Base-by-base conservation (phyloP, 2,797 vertebrate species). In the Cuculus canorus region DNA sequence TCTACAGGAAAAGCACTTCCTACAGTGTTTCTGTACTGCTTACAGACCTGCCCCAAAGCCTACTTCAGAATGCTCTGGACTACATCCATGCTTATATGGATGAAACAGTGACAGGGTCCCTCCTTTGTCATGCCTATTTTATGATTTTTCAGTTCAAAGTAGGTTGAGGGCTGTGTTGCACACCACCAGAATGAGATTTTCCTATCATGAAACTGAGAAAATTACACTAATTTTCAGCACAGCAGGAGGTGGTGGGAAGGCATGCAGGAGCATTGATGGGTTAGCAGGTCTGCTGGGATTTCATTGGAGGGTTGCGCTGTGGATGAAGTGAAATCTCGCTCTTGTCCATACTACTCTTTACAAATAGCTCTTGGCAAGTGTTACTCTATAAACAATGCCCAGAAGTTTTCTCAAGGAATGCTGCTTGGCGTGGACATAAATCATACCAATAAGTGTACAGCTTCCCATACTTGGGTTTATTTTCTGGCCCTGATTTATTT, bases 141-240 rank as follows among this genome's bases (percentile, higher is more conserved):
- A 61, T 2, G 2, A 3, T 47, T 86, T 90, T 90, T 66, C n/a
- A 43, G n/a, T 32, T 83, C 24, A 13, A 76, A 56, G 28, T 41
- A 73, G 84, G 45, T n/a, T 57, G 47, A 69, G 70, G 56, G 10
- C 52, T 72, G 33, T 76, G 22, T 32, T 71, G 41, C 52, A 81
- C 41, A 41, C 45, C 24, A 13, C 50, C 30, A 30, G 70, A 50
- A 60, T 21, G 39, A 72, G 23, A 70, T 66, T 76, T 35, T 69
- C 9, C 2, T 59, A 11, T 27, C 12, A n/a, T 3, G 13, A 59
- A 65, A 65, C 41, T 79, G 63, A 79, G 63, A 76, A 82, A 57
- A 69, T 0, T 0, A 24, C 5, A 7, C 17, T 59, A 1, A 11
- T 33, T 87, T 81, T 60, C 21, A 22, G 33, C 1, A 1, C 65